Percentiles rank a stretch among this genome's conserved stretches.
Conservation (phyloP, 2,113 vertebrate species). For the Terrapene triunguis region DNA sequence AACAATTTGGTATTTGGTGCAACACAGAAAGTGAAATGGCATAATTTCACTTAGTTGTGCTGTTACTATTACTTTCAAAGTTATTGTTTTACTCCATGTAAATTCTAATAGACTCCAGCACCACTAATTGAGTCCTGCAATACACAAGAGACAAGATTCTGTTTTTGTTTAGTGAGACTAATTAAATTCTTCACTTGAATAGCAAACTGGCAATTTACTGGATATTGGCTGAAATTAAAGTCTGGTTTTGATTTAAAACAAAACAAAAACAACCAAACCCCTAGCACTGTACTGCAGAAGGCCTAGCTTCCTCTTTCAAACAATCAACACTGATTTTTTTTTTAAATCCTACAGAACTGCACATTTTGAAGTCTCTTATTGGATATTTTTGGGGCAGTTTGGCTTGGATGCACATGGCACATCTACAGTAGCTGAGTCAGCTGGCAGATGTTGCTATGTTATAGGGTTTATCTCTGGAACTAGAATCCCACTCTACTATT, state of each 20-base stretch:
- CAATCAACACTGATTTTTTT: not conserved
- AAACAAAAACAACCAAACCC: not conserved
- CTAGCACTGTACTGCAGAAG: not conserved
- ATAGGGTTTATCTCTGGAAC: not conserved
- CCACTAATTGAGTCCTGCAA: not conserved
- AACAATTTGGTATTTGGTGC: not conserved
- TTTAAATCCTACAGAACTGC: not conserved
- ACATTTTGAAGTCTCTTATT: not conserved
- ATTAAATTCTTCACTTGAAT: not conserved
- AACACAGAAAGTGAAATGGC: not conserved
- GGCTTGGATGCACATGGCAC: not conserved
- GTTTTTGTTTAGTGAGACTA: not conserved
- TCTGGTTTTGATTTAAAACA: not conserved
- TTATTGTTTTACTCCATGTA: not conserved
- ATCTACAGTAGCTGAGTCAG: not conserved
- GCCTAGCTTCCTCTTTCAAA: not conserved
- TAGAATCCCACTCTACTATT: not conserved
- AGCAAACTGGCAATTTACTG: not conserved
- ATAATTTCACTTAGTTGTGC: not conserved
- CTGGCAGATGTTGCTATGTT: not conserved
- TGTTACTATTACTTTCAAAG: not conserved
- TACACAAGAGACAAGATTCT: not conserved
- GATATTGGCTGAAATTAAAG: not conserved
- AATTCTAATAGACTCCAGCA: not conserved
- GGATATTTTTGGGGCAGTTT: not conserved